A percentile compares a stretch with the other conserved stretches of the same genome.
phyloP scores from a whole-genome alignment of 2,888 invertebrate genomes.

The Drosophila lacicola region DNA sequence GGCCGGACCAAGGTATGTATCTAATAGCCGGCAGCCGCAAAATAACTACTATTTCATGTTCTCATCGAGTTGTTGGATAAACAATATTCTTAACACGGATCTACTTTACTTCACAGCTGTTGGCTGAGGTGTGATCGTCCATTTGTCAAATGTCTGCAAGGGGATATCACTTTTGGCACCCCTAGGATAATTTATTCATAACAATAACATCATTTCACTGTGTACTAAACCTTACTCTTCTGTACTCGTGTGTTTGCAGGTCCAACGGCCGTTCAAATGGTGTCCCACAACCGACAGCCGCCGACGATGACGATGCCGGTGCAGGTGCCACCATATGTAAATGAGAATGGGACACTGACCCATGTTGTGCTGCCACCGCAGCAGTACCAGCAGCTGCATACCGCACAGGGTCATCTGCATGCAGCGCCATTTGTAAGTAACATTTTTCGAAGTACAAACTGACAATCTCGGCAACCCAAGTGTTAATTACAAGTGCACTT shows the following conservation, averaged over 20 bases:
- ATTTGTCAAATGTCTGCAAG: too few species aligned
- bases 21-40: too few species aligned
- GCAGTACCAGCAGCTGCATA: slow-evolving; percentile 86
- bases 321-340: slow-evolving; percentile 95
- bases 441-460: background rate
- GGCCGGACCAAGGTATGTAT: too few species aligned
- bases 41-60: too few species aligned
- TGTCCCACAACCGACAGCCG: slow-evolving; percentile 91
- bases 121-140: too few species aligned
- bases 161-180: too few species aligned
- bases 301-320: slow-evolving; percentile 95
- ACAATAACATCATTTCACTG: background rate
- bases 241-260: slow-evolving; percentile 86
- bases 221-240: slow-evolving; percentile 8
- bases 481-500: too few species aligned
- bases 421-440: slow-evolving; percentile 88
- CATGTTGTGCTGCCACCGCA: slow-evolving; percentile 95
- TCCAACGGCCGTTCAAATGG: slow-evolving; percentile 94
- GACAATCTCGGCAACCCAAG: background rate
- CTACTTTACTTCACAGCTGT: too few species aligned
- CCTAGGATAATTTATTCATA: too few species aligned
- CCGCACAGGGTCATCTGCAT: slow-evolving; percentile 86
- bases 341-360: slow-evolving; percentile 94
- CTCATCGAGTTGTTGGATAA: too few species aligned
- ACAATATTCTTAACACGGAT: too few species aligned